Conservation (phyloP, 2,797 vertebrate species). For the Microchirus variegatus region DNA sequence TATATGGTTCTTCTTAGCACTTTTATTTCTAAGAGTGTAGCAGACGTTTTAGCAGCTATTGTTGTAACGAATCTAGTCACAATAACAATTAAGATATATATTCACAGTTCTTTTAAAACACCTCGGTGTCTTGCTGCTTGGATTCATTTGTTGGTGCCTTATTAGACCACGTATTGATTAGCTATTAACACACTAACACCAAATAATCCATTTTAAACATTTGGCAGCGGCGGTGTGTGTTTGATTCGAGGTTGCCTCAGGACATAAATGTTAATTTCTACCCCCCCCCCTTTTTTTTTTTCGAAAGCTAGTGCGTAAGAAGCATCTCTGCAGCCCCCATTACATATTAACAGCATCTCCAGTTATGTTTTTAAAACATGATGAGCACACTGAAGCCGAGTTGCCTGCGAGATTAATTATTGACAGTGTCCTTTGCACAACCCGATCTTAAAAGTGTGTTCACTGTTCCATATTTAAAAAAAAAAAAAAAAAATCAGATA, state of each 20-base stretch:
- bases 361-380: conserved; percentile 78
- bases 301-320: conserved; percentile 40
- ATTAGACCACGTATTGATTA: conserved; percentile 61
- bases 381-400: conserved; percentile 73
- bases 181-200: conserved; percentile 67
- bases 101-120: too few relatives aligned
- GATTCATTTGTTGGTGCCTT: conserved; percentile 55
- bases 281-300: conserved; percentile 22
- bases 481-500: conserved; percentile 3
- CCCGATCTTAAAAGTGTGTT: conserved; percentile 70
- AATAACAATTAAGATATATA: not conserved
- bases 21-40: too few relatives aligned
- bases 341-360: conserved; percentile 77
- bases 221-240: not conserved
- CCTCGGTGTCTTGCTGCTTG: too few relatives aligned
- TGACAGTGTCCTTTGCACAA: conserved; percentile 80
- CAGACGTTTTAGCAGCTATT: conserved; percentile 1
- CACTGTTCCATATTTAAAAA: conserved; percentile 46
- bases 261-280: conserved; percentile 74
- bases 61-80: not conserved
- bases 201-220: conserved; percentile 64
- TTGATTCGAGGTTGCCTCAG: conserved; percentile 62
- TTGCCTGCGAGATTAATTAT: conserved; percentile 78
- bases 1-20: too few relatives aligned
- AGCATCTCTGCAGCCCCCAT: conserved; percentile 76